Evolutionary conservation across 1,140 invertebrate genomes (phyloP).

Genomic region (Drosophila albomicans): DNA sequence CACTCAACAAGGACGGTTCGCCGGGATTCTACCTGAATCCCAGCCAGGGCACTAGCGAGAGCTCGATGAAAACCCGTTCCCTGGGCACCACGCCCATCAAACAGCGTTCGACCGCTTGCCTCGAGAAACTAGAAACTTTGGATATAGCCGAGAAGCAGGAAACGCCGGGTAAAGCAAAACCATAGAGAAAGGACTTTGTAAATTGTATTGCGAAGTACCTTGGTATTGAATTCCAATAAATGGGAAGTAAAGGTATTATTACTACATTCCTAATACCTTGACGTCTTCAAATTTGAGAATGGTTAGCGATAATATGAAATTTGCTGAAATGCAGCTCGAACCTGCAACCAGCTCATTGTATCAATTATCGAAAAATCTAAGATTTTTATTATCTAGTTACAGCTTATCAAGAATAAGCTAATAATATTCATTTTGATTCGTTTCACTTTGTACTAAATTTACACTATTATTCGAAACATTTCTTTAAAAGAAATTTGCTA

Average conservation of each 20-base stretch:
- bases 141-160: conserved; percentile 54
- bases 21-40: conserved; percentile 35
- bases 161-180: neutral
- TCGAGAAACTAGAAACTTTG: conserved; percentile 64
- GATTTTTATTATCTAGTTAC: no score
- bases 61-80: conserved; percentile 44
- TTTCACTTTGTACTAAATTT: no score
- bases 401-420: no score
- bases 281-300: no score
- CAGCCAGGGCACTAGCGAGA: neutral
- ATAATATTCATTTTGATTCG: no score
- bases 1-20: conserved; percentile 57
- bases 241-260: neutral
- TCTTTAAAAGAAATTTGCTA: no score
- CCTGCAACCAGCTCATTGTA: no score
- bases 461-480: no score
- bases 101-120: conserved; percentile 33
- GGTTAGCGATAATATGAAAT: no score
- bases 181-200: neutral
- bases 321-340: no score
- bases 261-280: no score
- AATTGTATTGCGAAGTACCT: neutral
- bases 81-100: conserved; percentile 61
- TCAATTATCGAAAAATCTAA: no score
- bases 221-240: neutral